Conservation (phyloP, 2,113 vertebrate genomes). For the Bostrychus sinensis region DNA sequence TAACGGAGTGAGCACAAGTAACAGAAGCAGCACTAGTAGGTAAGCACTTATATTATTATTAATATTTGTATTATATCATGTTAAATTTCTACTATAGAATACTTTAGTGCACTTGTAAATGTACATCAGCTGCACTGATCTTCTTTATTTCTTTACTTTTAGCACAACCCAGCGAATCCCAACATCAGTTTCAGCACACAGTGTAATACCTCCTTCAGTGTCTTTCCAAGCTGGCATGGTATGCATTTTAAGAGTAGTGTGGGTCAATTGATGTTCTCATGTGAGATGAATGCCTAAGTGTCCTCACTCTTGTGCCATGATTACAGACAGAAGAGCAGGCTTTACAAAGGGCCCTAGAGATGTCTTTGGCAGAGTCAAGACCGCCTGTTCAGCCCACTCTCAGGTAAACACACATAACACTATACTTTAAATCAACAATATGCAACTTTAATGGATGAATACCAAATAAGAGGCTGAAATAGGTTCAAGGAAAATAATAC, state of each 20-base stretch:
- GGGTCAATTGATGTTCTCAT: background rate
- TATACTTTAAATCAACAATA: background rate
- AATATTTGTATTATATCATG: background rate
- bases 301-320: slow-evolving; percentile 14
- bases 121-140: background rate
- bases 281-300: slow-evolving; percentile 8
- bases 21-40: slow-evolving; percentile 75
- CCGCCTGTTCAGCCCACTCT: slow-evolving; percentile 62
- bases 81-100: too few relatives aligned
- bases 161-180: slow-evolving; percentile 57
- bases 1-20: slow-evolving; percentile 62
- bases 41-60: slow-evolving; percentile 45
- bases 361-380: slow-evolving; percentile 88
- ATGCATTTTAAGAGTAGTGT: slow-evolving; percentile 26
- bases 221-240: slow-evolving; percentile 82
- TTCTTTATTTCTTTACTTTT: background rate
- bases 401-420: slow-evolving; percentile 73
- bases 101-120: slow-evolving; percentile 6
- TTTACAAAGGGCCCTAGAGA: slow-evolving; percentile 92
- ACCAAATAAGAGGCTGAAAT: background rate
- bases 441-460: background rate
- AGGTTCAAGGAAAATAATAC: background rate
- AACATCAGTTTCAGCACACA: slow-evolving; percentile 69
- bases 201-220: slow-evolving; percentile 70
- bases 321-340: slow-evolving; percentile 93